Conservation (phyloP, 2,888 invertebrate species). For the Choreutis nemorana region DNA sequence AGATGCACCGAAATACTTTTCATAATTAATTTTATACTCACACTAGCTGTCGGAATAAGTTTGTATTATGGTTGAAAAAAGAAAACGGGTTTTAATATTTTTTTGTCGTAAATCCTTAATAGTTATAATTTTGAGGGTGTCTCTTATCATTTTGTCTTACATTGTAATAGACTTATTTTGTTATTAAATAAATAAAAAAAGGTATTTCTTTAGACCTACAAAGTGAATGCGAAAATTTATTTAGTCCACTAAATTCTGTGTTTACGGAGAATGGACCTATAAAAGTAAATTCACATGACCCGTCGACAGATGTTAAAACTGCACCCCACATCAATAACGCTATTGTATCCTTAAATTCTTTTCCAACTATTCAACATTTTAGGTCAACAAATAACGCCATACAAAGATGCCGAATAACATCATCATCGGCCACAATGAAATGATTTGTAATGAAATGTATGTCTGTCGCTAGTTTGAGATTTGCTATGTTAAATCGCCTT, state of each 20-base stretch:
- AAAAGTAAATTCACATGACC: no score
- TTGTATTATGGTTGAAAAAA: background rate
- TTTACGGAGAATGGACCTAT: no score
- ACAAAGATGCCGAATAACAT: conserved; percentile 7
- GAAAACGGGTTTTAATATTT: no score
- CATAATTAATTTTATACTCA: conserved; percentile 58
- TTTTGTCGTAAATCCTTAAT: no score
- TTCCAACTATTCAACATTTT: conserved; percentile 7
- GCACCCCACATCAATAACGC: conserved; percentile 20
- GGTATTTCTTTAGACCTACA: no score
- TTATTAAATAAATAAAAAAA: no score
- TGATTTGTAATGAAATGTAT: conserved; percentile 8
- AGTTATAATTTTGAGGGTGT: no score
- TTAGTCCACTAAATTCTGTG: conserved; percentile 3
- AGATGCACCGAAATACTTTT: conserved; percentile 45
- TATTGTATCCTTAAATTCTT: conserved; percentile 7
- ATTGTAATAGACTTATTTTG: no score
- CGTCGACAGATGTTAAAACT: conserved; percentile 41
- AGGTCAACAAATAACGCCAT: conserved; percentile 6
- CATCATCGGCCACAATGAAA: conserved; percentile 8
- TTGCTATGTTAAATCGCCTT: no score
- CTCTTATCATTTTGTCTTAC: background rate
- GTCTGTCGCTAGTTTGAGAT: conserved; percentile 1
- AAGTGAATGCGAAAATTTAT: background rate
- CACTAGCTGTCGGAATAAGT: background rate